These are phyloP conservation scores for Lycaon pictus DNA, from an alignment of 2,113 vertebrate species.

Conservation along the genomic window DNA sequence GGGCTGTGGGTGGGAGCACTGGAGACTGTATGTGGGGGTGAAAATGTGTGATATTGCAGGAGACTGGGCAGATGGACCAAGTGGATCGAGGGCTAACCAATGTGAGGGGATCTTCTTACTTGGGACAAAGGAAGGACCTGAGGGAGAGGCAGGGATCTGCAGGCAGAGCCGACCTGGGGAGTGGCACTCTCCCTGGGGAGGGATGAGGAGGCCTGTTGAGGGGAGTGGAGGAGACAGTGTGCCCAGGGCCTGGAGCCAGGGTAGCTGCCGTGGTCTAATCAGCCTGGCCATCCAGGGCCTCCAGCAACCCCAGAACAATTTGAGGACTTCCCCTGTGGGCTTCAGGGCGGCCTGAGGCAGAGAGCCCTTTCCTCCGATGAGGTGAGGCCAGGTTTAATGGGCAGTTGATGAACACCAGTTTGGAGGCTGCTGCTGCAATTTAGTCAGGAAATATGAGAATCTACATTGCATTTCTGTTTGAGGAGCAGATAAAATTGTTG, in stretches of 20 bases:
- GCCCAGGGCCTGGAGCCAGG: background rate
- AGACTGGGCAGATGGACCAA: background rate
- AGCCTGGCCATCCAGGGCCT: background rate
- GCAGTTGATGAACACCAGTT: background rate
- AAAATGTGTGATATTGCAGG: background rate
- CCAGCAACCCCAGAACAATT: accelerated
- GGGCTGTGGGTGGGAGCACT: too few relatives aligned
- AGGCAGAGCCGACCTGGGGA: background rate
- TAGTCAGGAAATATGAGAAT: background rate
- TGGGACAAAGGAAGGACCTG: background rate
- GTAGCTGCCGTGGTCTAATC: background rate
- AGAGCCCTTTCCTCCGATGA: background rate
- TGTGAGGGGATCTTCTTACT: background rate
- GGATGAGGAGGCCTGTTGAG: background rate
- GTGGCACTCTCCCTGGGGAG: background rate
- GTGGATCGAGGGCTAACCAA: background rate
- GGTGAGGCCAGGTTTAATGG: background rate
- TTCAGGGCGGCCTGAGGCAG: background rate
- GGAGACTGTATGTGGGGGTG: background rate
- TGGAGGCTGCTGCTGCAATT: background rate
- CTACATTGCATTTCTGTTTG: background rate
- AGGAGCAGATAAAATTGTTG: background rate
- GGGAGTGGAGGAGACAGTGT: background rate
- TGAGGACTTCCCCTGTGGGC: background rate
- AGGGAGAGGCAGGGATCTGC: background rate